phyloP scores from a whole-genome alignment of 2,797 vertebrate species.

The Knipowitschia caucasica region DNA sequence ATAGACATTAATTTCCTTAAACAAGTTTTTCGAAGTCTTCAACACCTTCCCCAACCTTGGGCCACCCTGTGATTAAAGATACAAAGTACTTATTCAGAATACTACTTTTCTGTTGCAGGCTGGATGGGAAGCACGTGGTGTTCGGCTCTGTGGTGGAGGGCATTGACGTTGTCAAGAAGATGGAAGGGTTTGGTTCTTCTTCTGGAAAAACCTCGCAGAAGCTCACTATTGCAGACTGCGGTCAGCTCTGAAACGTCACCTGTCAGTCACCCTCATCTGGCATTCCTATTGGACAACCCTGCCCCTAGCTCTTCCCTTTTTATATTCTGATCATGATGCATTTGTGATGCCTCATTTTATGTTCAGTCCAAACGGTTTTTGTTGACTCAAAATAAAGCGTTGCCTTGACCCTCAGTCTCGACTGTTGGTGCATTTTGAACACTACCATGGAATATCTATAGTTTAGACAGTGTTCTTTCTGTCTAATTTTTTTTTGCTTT shows the following conservation, averaged over 20 bases:
- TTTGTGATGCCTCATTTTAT: conserved; percentile 7
- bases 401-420: conserved; percentile 1
- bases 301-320: conserved; percentile 2
- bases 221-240: conserved; percentile 79
- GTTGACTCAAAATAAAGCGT: not conserved
- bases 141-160: conserved; percentile 84
- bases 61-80: too few species aligned
- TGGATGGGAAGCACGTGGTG: conserved; percentile 91
- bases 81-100: too few species aligned
- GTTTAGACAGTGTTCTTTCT: too few species aligned
- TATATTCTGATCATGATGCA: conserved; percentile 7
- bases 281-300: not conserved
- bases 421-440: not conserved
- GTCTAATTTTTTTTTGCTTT: too few species aligned
- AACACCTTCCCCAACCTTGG: too few species aligned
- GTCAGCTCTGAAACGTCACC: conserved; percentile 68
- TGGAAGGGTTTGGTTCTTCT: conserved; percentile 71
- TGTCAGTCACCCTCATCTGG: not conserved
- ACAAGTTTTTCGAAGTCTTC: too few species aligned
- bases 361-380: conserved; percentile 5
- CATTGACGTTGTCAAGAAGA: conserved; percentile 67
- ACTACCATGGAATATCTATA: too few species aligned
- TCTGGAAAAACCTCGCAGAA: conserved; percentile 78
- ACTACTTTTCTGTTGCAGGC: too few species aligned
- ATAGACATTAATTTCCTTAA: too few species aligned